phyloP scores from a whole-genome alignment of 2,888 invertebrate species.

The Ophioninae sp. region DNA sequence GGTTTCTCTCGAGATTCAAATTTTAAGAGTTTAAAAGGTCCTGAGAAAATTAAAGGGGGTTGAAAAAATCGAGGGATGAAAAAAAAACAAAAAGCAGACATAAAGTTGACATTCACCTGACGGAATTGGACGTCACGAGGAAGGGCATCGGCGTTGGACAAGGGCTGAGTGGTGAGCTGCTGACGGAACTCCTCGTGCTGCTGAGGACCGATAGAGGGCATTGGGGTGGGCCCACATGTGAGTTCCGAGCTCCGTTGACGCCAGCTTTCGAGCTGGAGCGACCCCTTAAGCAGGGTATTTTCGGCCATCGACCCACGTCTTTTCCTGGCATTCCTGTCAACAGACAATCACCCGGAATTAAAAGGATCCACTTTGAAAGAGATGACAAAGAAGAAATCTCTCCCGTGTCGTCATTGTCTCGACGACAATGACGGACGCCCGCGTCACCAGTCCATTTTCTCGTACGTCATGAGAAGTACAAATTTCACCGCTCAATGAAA shows the following conservation, averaged over 20 bases:
- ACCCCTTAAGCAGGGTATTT: constrained; percentile 74
- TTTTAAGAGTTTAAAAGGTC: too few species aligned
- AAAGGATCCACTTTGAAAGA: neutral
- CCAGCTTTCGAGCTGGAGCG: constrained; percentile 74
- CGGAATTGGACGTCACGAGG: constrained; percentile 87
- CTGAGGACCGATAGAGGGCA: constrained; percentile 88
- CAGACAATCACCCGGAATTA: constrained; percentile 28
- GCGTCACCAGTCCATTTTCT: neutral
- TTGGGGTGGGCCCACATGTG: constrained; percentile 84
- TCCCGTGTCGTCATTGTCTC: neutral
- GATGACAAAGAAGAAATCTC: neutral
- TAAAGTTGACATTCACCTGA: constrained; percentile 83
- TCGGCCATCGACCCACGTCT: constrained; percentile 75
- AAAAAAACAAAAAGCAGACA: neutral
- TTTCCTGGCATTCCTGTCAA: constrained; percentile 71
- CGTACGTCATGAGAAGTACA: constrained; percentile 28
- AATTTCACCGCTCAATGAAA: constrained; percentile 11
- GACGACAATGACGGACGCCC: neutral
- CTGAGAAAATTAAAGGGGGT: neutral
- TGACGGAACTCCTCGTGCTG: constrained; percentile 85
- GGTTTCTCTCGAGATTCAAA: too few species aligned
- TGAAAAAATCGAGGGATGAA: too few species aligned
- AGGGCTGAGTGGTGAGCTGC: constrained; percentile 86
- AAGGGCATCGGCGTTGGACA: constrained; percentile 90
- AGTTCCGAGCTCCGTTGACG: constrained; percentile 74